phyloP scores from a whole-genome alignment of 92 coral and sea anemone species.

The Epizoanthus stellaris region DNA sequence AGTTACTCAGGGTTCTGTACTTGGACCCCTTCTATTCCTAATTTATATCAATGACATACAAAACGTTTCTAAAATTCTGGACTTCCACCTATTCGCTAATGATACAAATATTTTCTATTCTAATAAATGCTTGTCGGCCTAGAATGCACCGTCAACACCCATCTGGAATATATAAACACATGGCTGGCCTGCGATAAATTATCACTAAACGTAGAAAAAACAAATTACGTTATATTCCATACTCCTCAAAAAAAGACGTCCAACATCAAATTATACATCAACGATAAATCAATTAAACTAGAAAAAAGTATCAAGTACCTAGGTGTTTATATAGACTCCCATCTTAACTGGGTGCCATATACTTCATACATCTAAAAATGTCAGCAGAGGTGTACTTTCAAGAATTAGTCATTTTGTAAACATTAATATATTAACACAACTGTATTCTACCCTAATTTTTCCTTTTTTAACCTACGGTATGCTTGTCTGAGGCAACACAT shows the following conservation, averaged over 20 bases:
- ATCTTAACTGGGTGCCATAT: too few species aligned
- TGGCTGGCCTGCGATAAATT: background rate
- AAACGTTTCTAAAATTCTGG: background rate
- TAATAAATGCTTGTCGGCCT: background rate
- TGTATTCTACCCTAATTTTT: too few species aligned
- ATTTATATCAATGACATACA: background rate
- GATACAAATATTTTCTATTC: too few species aligned
- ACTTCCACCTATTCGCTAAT: background rate
- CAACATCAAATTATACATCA: background rate
- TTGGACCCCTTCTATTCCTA: background rate
- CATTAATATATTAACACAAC: too few species aligned
- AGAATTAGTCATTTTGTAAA: too few species aligned
- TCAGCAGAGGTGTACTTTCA: too few species aligned
- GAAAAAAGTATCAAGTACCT: too few species aligned
- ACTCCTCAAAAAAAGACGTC: background rate
- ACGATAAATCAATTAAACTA: background rate
- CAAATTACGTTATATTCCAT: background rate
- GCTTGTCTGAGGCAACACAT: too few species aligned
- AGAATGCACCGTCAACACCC: background rate
- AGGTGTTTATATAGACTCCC: too few species aligned
- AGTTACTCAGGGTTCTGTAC: background rate
- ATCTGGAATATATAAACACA: background rate
- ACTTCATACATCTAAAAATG: too few species aligned
- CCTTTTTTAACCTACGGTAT: too few species aligned
- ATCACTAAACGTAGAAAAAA: background rate